Conservation (phyloP, 2,888 invertebrate genomes). For the Panzeria rudis region DNA sequence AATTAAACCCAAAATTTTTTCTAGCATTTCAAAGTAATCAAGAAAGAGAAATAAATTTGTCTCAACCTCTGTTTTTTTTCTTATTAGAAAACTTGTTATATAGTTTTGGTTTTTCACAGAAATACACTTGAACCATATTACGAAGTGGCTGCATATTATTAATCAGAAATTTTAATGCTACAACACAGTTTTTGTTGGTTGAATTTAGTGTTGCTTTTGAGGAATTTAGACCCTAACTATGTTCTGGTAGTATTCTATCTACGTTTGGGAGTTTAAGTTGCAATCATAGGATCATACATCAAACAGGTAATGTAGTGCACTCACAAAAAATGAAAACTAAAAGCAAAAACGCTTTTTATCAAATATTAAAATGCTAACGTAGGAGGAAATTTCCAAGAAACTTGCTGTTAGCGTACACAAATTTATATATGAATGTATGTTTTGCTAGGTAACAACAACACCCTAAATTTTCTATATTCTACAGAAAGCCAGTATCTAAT, state of each 20-base stretch:
- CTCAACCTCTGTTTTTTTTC: no score
- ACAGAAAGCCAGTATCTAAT: background rate
- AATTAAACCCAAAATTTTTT: no score
- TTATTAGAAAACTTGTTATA: background rate
- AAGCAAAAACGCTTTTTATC: conserved; percentile 30
- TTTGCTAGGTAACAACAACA: conserved; percentile 44
- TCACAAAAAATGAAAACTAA: background rate
- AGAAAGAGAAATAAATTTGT: no score
- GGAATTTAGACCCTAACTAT: background rate
- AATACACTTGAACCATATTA: conserved; percentile 4
- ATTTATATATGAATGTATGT: background rate
- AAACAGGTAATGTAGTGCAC: conserved; percentile 38
- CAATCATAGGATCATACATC: conserved; percentile 39
- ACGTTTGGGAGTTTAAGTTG: background rate
- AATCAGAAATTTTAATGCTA: conserved; percentile 40
- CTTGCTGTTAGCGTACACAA: conserved; percentile 11
- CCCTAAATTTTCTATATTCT: conserved; percentile 21
- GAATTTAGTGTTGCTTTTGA: conserved; percentile 5
- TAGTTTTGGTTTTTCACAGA: background rate
- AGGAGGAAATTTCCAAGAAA: conserved; percentile 46
- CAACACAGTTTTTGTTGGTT: conserved; percentile 25
- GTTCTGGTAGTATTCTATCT: conserved; percentile 21
- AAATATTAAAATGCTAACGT: conserved; percentile 21
- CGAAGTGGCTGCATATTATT: background rate
- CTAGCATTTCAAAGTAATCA: no score